Percentiles rank a stretch among this genome's conserved stretches.
phyloP scores from a whole-genome alignment of 2,888 invertebrate genomes.

The Sericinus montela region DNA sequence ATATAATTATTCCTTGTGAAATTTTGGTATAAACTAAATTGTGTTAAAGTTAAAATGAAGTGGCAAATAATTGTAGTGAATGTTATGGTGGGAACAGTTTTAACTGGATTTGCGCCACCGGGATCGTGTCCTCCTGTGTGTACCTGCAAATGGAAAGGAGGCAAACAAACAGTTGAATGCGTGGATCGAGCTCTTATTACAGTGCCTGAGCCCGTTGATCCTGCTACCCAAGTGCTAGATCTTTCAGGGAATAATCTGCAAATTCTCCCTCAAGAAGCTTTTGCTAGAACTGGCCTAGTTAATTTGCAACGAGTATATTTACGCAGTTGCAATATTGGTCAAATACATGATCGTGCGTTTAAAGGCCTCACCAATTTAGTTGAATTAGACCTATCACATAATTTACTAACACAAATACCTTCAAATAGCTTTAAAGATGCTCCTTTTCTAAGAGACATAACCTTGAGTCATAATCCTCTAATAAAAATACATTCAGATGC shows the following conservation, averaged over 20 bases:
- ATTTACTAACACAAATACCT: constrained; percentile 89
- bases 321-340: constrained; percentile 89
- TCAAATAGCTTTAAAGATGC: constrained; percentile 88
- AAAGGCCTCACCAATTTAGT: constrained; percentile 92
- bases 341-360: constrained; percentile 91
- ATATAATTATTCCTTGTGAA: constrained; percentile 4
- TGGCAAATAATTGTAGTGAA: constrained; percentile 68
- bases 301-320: constrained; percentile 93
- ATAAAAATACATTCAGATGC: constrained; percentile 87
- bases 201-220: constrained; percentile 91
- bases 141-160: constrained; percentile 96
- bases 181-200: constrained; percentile 89
- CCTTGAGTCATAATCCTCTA: constrained; percentile 89
- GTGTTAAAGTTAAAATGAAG: constrained; percentile 64
- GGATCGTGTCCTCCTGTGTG: constrained; percentile 87
- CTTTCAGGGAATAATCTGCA: constrained; percentile 93
- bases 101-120: constrained; percentile 68
- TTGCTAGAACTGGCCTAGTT: constrained; percentile 87
- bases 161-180: constrained; percentile 95
- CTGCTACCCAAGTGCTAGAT: constrained; percentile 94
- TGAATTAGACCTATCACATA: constrained; percentile 92
- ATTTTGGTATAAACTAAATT: constrained; percentile 35
- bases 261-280: constrained; percentile 89
- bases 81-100: constrained; percentile 64
- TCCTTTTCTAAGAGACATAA: constrained; percentile 89